These are phyloP conservation scores for Incurvaria masculella DNA, from an alignment of 2,888 invertebrate species.

Conservation along the genomic window DNA sequence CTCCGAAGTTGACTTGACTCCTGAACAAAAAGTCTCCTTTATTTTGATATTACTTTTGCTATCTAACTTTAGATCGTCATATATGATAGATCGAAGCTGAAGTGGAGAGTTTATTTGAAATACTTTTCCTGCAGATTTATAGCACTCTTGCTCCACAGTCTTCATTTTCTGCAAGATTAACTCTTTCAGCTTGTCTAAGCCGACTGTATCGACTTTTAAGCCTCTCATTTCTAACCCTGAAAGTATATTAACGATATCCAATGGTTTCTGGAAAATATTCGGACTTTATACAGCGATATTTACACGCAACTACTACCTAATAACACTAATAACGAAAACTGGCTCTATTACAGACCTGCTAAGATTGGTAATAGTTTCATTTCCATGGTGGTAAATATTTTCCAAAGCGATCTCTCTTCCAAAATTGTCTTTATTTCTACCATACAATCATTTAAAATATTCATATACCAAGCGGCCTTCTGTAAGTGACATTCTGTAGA, in stretches of 20 bases:
- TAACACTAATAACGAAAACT: too few species aligned
- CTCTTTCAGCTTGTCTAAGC: constrained; percentile 33
- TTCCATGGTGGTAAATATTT: constrained; percentile 42
- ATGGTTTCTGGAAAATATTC: not conserved
- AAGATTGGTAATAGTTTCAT: constrained; percentile 42
- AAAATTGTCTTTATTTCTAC: constrained; percentile 21
- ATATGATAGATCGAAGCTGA: constrained; percentile 41
- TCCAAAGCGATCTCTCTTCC: constrained; percentile 30
- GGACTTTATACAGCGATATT: too few species aligned
- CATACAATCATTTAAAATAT: constrained; percentile 25
- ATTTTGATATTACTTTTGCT: constrained; percentile 31
- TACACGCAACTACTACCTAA: too few species aligned
- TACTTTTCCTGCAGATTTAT: constrained; percentile 32
- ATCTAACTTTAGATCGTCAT: constrained; percentile 44
- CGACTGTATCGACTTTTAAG: constrained; percentile 29
- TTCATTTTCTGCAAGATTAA: constrained; percentile 27
- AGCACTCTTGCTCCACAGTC: constrained; percentile 31
- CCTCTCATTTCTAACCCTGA: constrained; percentile 44
- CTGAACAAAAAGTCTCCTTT: constrained; percentile 30
- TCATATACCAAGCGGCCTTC: constrained; percentile 31
- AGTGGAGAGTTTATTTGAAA: constrained; percentile 41
- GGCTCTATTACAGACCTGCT: constrained; percentile 27
- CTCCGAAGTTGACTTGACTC: constrained; percentile 47
- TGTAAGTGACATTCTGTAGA: constrained; percentile 31
- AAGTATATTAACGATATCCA: too few species aligned